Evolutionary conservation across 2,113 vertebrate genomes (phyloP).

Genomic region (Monopterus albus): DNA sequence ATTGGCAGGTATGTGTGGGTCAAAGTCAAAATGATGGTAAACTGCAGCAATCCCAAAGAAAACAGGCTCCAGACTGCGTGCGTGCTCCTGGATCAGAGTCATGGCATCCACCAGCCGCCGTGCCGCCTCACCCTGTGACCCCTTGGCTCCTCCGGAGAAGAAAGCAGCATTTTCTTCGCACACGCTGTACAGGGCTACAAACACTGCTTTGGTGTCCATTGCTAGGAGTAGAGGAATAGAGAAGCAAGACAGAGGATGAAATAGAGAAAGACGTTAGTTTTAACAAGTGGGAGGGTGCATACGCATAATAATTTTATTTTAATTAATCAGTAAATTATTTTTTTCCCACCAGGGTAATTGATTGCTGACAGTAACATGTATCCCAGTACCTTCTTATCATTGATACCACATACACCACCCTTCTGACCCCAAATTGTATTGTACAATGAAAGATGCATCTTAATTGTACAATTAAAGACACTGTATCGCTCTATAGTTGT

Average conservation of each 20-base stretch:
- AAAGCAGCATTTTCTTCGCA: slow-evolving; percentile 88
- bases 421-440: background rate
- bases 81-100: slow-evolving; percentile 85
- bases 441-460: too few relatives aligned
- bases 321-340: too few relatives aligned
- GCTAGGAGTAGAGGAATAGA: slow-evolving; percentile 52
- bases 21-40: slow-evolving; percentile 91
- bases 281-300: too few relatives aligned
- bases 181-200: slow-evolving; percentile 84
- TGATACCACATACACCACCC: background rate
- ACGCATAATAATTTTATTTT: background rate
- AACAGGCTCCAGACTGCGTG: slow-evolving; percentile 83
- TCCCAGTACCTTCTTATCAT: background rate
- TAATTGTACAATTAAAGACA: background rate
- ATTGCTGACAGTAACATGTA: background rate
- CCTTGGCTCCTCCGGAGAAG: slow-evolving; percentile 82
- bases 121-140: slow-evolving; percentile 76
- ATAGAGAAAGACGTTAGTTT: background rate
- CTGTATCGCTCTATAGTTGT: background rate
- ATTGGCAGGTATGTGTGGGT: slow-evolving; percentile 89
- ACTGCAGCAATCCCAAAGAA: slow-evolving; percentile 82
- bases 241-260: background rate
- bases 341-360: too few relatives aligned
- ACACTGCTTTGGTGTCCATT: slow-evolving; percentile 90
- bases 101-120: slow-evolving; percentile 82